phyloP scores from a whole-genome alignment of 2,113 vertebrate species.

The Nibea coibor region DNA sequence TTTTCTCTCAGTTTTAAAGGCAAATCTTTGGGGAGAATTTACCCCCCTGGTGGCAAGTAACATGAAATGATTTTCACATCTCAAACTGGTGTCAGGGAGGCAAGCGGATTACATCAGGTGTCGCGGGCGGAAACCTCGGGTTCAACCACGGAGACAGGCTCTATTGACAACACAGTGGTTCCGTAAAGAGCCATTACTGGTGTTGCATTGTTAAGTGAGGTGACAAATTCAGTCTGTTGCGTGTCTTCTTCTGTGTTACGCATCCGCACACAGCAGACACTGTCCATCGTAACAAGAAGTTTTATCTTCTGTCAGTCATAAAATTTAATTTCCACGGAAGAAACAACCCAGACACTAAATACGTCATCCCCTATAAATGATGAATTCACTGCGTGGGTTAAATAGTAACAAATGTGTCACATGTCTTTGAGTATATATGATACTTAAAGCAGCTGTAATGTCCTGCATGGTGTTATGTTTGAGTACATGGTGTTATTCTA shows the following conservation, averaged over 20 bases:
- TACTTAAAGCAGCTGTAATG: conserved; percentile 12
- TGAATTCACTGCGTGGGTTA: conserved; percentile 39
- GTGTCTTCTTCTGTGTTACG: background rate
- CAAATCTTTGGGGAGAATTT: conserved; percentile 33
- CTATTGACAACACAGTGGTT: background rate
- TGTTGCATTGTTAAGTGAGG: conserved; percentile 20
- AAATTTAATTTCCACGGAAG: conserved; percentile 52
- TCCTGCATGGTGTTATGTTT: conserved; percentile 1
- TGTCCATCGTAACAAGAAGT: conserved; percentile 35
- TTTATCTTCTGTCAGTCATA: conserved; percentile 35
- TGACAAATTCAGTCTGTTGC: conserved; percentile 9
- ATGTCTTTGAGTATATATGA: conserved; percentile 33
- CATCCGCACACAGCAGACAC: conserved; percentile 21
- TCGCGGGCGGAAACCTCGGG: background rate
- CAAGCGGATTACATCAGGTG: conserved; percentile 32
- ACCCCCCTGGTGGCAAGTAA: conserved; percentile 1
- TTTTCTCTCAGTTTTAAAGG: conserved; percentile 38
- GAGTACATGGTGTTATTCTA: background rate
- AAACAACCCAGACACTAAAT: conserved; percentile 53
- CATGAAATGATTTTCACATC: conserved; percentile 11
- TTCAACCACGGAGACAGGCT: background rate
- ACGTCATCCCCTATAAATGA: conserved; percentile 48
- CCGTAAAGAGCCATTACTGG: conserved; percentile 37
- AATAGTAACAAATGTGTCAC: conserved; percentile 35
- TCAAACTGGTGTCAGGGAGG: conserved; percentile 13